Evolutionary conservation across 2,797 vertebrate genomes (phyloP), one percentile per base, ranked within the genome.

Genomic region (Myripristis jacobus): DNA sequence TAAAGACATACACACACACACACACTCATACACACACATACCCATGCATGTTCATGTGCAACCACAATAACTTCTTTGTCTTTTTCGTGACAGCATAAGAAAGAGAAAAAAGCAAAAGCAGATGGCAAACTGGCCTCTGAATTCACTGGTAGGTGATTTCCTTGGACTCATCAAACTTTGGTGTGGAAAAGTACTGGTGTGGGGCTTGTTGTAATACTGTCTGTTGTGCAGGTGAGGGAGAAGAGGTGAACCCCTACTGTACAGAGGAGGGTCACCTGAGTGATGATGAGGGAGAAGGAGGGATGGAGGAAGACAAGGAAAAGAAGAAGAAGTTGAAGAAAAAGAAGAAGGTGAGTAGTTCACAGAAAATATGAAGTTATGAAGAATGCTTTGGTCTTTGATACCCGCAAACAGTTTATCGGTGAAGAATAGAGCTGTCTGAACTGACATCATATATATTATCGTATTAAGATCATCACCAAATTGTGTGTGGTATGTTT

Each of bases 221-320:
- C 43, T 73, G 24, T 16, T 74, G 36, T 65, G 25, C 57, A 69
- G 31, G 68, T 54, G 82, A 27, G 8, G 75, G 59, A 43, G 71
- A 41, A 1, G 53, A 69, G 15, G 5, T 38, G 2, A 61, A 19
- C 16, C 16, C 2, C 3, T n/a, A 44, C 2, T 11, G 18, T 0
- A n/a, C 4, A 0, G 84, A 78, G 3, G 71, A 82, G 0, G 90
- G 86, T 21, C 48, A 88, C 47, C 58, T 90, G 54, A 91, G 87
- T 8, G 87, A 91, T 47, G 88, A 91, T n/a, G 90, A 92, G 76
- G 76, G 84, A 56, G 89, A 90, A n/a, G 84, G 66, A 61, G 66
- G 11, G 8, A 11, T 66, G 10, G 66, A 77, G 11, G 31, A 59
- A 19, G 53, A 84, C 0, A 66, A 82, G 38, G 58, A 87, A 38